Evolutionary conservation across 2,113 vertebrate species (phyloP).

Genomic region (Pteruthius melanotis): DNA sequence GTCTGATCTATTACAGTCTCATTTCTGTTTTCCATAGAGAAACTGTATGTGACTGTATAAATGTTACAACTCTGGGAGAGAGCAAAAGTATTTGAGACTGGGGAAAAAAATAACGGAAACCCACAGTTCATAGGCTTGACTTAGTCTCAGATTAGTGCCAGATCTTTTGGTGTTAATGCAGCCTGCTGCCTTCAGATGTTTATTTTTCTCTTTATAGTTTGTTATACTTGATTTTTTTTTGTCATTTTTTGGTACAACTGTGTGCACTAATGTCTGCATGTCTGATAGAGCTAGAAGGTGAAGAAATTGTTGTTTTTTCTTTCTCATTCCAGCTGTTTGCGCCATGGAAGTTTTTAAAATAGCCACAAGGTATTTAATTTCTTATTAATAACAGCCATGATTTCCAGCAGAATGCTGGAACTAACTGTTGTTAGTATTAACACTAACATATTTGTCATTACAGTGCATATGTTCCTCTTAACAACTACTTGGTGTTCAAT

Average conservation of each 20-base stretch:
- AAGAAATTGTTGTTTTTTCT: neutral
- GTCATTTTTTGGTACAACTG: neutral
- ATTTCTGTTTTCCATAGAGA: neutral
- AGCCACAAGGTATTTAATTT: constrained; percentile 85
- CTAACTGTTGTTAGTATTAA: no score
- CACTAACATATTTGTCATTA: constrained; percentile 20
- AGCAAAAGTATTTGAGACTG: neutral
- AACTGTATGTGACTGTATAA: neutral
- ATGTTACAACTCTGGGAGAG: neutral
- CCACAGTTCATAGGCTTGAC: neutral
- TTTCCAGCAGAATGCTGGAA: neutral
- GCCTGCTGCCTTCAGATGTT: neutral
- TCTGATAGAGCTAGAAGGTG: neutral
- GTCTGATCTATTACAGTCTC: neutral
- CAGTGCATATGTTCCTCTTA: constrained; percentile 90
- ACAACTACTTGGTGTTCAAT: constrained; percentile 95
- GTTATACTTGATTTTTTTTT: neutral
- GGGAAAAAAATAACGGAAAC: neutral
- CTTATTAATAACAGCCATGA: neutral
- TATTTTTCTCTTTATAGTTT: neutral
- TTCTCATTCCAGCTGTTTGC: constrained; percentile 82
- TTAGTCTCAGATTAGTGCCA: neutral
- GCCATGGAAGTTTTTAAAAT: constrained; percentile 97
- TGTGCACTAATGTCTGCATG: neutral
- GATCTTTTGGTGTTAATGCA: neutral